Evolutionary conservation across 2,888 invertebrate genomes (phyloP).

Genomic region (Clitarchus hookeri): DNA sequence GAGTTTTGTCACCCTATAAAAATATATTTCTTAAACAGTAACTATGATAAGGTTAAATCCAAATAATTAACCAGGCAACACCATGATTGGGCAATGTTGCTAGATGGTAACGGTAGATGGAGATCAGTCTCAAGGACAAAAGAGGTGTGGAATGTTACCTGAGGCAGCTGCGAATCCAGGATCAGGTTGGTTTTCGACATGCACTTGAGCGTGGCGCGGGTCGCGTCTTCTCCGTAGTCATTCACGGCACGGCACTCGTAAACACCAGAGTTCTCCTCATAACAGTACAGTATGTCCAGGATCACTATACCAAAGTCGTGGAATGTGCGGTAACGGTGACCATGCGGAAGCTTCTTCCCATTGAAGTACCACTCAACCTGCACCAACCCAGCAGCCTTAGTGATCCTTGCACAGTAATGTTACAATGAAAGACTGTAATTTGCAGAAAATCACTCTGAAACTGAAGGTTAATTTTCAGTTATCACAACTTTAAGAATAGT

Average conservation of each 20-base stretch:
- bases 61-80: too few species aligned
- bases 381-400: conserved; percentile 23
- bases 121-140: not conserved
- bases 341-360: conserved; percentile 88
- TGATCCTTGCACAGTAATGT: not conserved
- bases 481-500: too few species aligned
- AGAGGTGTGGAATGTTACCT: conserved; percentile 60
- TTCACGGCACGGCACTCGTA: conserved; percentile 94
- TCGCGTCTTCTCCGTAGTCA: conserved; percentile 86
- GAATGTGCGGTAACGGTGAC: conserved; percentile 96
- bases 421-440: not conserved
- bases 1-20: too few species aligned
- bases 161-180: conserved; percentile 89
- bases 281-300: conserved; percentile 92
- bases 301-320: conserved; percentile 97
- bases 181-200: conserved; percentile 87
- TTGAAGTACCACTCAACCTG: conserved; percentile 91
- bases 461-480: too few species aligned
- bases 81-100: too few species aligned
- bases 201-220: conserved; percentile 83
- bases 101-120: too few species aligned
- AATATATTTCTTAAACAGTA: too few species aligned
- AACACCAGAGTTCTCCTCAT: conserved; percentile 93
- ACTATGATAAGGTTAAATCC: too few species aligned
- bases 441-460: too few species aligned